Percentiles rank a stretch among this genome's conserved stretches.
Conservation (phyloP, 1,140 invertebrate species). For the Brachionus manjavacas region DNA sequence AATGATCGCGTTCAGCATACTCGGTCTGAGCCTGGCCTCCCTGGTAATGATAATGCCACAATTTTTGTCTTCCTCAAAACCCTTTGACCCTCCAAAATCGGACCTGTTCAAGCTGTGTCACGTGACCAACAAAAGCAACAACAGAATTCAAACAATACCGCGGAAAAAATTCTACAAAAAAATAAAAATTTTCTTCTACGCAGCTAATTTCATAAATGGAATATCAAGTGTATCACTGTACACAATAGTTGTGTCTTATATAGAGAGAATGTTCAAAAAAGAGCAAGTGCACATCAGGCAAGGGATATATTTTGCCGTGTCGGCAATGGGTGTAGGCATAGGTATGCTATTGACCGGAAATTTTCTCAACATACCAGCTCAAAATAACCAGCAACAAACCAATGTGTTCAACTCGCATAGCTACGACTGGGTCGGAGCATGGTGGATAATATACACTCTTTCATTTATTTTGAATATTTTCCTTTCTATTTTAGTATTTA, state of each 20-base stretch:
- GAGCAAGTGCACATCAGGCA: conserved; percentile 10
- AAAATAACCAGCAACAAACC: neutral
- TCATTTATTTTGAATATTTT: neutral
- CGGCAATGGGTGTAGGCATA: conserved; percentile 31
- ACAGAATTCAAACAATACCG: neutral
- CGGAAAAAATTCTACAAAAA: neutral
- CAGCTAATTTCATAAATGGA: conserved; percentile 15
- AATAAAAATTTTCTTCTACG: conserved; percentile 26
- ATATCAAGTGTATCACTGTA: conserved; percentile 20
- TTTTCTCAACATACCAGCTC: conserved; percentile 16
- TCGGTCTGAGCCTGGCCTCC: conserved; percentile 9
- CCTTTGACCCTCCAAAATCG: neutral
- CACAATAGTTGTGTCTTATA: conserved; percentile 30
- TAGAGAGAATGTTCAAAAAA: conserved; percentile 19
- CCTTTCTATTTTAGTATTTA: neutral
- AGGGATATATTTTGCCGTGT: conserved; percentile 31
- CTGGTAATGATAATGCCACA: neutral
- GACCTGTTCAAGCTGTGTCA: neutral
- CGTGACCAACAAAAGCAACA: neutral
- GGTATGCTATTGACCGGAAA: conserved; percentile 30
- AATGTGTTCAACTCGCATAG: neutral
- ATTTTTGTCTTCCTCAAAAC: neutral
- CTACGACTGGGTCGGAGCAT: conserved; percentile 24
- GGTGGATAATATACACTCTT: conserved; percentile 34
- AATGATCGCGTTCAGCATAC: conserved; percentile 7